These are phyloP conservation scores for Trinectes maculatus DNA, from an alignment of 2,113 vertebrate species.

Conservation along the genomic window DNA sequence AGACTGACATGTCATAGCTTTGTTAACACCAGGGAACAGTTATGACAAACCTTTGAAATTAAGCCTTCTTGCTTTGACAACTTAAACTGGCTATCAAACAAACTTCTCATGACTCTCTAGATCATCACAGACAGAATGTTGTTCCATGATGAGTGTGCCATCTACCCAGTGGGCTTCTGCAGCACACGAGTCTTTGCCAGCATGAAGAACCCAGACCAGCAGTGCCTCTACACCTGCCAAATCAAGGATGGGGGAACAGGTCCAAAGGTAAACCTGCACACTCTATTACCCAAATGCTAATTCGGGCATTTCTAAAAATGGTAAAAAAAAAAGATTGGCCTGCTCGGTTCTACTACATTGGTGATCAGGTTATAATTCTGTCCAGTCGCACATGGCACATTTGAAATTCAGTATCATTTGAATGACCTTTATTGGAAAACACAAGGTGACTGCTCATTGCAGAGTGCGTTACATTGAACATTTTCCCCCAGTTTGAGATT, in stretches of 20 bases:
- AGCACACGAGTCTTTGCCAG: constrained; percentile 88
- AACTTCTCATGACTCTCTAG: too few relatives aligned
- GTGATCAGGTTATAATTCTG: too few relatives aligned
- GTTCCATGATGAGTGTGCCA: constrained; percentile 88
- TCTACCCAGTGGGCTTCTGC: constrained; percentile 93
- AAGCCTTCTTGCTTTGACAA: neutral
- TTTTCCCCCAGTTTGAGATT: constrained; percentile 87
- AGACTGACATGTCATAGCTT: neutral
- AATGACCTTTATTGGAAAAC: neutral
- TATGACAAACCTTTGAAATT: neutral
- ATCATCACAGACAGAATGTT: constrained; percentile 88
- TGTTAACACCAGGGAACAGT: neutral
- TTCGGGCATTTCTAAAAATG: too few relatives aligned
- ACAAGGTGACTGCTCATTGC: neutral
- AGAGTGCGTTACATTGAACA: neutral
- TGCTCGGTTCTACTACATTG: too few relatives aligned
- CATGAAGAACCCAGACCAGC: constrained; percentile 84
- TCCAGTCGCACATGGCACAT: too few relatives aligned
- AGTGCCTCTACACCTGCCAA: constrained; percentile 92
- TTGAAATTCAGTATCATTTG: too few relatives aligned
- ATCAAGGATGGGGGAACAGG: constrained; percentile 88
- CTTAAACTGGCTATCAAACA: neutral
- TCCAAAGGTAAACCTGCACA: constrained; percentile 83
- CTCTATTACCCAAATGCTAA: too few relatives aligned
- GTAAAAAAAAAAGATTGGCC: too few relatives aligned